phyloP scores from a whole-genome alignment of 1,140 invertebrate genomes.

The Vanessa atalanta region DNA sequence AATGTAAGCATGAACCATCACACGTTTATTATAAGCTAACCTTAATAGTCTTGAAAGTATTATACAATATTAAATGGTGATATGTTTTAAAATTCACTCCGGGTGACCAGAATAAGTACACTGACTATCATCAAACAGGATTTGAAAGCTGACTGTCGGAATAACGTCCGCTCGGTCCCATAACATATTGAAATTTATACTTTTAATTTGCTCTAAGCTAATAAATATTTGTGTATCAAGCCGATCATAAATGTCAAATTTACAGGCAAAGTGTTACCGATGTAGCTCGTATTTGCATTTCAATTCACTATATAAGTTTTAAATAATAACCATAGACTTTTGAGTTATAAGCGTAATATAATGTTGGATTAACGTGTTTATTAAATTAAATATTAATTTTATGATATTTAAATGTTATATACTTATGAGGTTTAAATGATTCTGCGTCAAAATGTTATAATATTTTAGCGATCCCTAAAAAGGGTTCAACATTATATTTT shows the following conservation, averaged over 20 bases:
- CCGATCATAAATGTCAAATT: constrained; percentile 59
- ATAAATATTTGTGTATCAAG: constrained; percentile 63
- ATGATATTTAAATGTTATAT: background rate
- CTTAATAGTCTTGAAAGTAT: constrained; percentile 41
- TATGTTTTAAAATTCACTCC: constrained; percentile 53
- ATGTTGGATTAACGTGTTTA: constrained; percentile 39
- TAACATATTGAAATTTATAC: constrained; percentile 62
- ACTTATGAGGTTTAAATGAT: background rate
- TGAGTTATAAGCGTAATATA: constrained; percentile 33
- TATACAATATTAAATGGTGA: constrained; percentile 48
- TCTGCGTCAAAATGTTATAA: background rate
- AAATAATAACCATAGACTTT: constrained; percentile 35
- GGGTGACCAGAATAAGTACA: constrained; percentile 36
- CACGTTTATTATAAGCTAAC: constrained; percentile 40
- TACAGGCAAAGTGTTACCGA: constrained; percentile 43
- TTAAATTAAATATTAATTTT: constrained; percentile 41
- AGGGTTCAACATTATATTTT: too few species aligned
- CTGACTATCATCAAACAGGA: constrained; percentile 53
- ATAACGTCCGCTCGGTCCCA: constrained; percentile 46
- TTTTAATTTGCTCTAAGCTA: constrained; percentile 64
- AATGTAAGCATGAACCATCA: constrained; percentile 45
- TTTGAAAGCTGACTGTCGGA: constrained; percentile 51
- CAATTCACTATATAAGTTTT: constrained; percentile 33
- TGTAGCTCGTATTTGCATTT: constrained; percentile 46
- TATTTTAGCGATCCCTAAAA: too few species aligned